Conservation (phyloP, 2,888 invertebrate species). For the Teinopalpus imperialis region DNA sequence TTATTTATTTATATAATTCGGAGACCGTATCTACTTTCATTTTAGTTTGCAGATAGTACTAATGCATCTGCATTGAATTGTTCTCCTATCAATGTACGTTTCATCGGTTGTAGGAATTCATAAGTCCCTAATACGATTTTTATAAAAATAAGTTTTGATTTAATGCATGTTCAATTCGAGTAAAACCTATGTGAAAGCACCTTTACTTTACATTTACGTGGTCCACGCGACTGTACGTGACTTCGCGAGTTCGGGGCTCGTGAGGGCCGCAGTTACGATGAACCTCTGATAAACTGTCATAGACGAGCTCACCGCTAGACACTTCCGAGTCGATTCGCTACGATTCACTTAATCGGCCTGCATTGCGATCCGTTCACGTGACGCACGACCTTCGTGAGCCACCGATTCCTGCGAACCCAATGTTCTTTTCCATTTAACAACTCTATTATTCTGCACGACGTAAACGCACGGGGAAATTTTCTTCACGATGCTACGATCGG, state of each 20-base stretch:
- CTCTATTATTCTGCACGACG: constrained; percentile 21
- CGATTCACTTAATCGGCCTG: constrained; percentile 38
- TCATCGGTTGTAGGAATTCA: too few species aligned
- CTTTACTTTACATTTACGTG: constrained; percentile 8
- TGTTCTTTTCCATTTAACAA: constrained; percentile 25
- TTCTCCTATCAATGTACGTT: too few species aligned
- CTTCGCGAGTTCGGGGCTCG: constrained; percentile 34
- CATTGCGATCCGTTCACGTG: constrained; percentile 38
- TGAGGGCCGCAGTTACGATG: constrained; percentile 36
- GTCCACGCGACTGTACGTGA: constrained; percentile 38
- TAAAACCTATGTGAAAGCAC: background rate
- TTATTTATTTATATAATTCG: too few species aligned
- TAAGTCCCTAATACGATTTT: too few species aligned
- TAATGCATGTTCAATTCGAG: too few species aligned
- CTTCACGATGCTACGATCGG: constrained; percentile 16
- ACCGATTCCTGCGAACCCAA: constrained; percentile 15
- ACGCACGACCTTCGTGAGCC: constrained; percentile 42
- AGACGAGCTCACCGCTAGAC: constrained; percentile 28
- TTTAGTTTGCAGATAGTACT: too few species aligned
- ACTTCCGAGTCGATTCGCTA: constrained; percentile 35
- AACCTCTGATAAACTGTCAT: constrained; percentile 32
- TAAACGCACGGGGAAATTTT: constrained; percentile 16
- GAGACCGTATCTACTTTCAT: too few species aligned
- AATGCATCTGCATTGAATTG: too few species aligned
- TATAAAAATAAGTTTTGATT: too few species aligned